Conservation (phyloP, 2,797 vertebrate genomes). For the Antennarius maculatus region DNA sequence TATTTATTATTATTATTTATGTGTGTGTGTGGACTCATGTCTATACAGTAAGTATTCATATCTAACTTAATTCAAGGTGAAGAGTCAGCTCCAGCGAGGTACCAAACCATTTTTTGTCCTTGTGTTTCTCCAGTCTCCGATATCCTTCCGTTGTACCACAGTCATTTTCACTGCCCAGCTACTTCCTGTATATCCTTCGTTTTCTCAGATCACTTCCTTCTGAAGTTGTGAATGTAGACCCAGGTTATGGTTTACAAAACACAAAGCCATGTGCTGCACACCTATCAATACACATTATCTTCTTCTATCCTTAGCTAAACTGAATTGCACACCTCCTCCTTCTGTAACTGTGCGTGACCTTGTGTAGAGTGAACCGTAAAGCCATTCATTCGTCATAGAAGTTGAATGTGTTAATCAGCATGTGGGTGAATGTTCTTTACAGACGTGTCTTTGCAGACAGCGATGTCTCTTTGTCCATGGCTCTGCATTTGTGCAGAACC, state of each 20-base stretch:
- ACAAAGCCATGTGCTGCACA: slow-evolving; percentile 11
- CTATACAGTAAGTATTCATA: slow-evolving; percentile 25
- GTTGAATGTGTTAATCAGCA: background rate
- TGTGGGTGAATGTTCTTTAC: slow-evolving; percentile 29
- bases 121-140: slow-evolving; percentile 1
- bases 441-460: slow-evolving; percentile 12
- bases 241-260: slow-evolving; percentile 19
- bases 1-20: slow-evolving; percentile 20
- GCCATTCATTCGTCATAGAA: background rate
- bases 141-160: slow-evolving; percentile 2
- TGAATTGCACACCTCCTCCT: background rate
- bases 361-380: too few species aligned
- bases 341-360: slow-evolving; percentile 1
- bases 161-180: slow-evolving; percentile 5
- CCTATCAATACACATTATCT: slow-evolving; percentile 15
- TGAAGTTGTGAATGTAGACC: slow-evolving; percentile 64
- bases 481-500: slow-evolving; percentile 30
- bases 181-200: slow-evolving; percentile 15
- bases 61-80: slow-evolving; percentile 36
- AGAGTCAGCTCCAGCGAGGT: slow-evolving; percentile 57
- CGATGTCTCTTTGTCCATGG: slow-evolving; percentile 31
- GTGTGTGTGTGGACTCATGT: slow-evolving; percentile 14
- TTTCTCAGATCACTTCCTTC: slow-evolving; percentile 31
- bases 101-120: slow-evolving; percentile 15
- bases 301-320: slow-evolving; percentile 12